A percentile compares a stretch with the other conserved stretches of the same genome.
phyloP scores from a whole-genome alignment of 2,797 vertebrate genomes.

The Chromobotia macracanthus region DNA sequence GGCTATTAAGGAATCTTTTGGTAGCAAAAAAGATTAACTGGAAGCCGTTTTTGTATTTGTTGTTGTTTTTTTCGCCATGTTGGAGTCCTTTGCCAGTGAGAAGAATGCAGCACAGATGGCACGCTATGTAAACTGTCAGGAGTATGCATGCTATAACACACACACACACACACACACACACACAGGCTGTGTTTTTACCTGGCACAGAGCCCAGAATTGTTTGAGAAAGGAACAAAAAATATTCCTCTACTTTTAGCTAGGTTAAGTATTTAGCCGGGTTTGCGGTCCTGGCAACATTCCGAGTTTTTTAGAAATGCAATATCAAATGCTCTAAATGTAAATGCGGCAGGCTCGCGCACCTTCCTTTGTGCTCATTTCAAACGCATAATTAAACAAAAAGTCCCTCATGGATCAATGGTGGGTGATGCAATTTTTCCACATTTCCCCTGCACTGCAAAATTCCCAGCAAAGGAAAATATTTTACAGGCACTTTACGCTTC shows the following conservation, averaged over 20 bases:
- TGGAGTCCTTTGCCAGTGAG: constrained; percentile 45
- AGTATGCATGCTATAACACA: constrained; percentile 56
- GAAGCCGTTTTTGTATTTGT: constrained; percentile 51
- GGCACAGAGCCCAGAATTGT: constrained; percentile 58
- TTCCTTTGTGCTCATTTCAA: constrained; percentile 36
- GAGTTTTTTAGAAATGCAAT: constrained; percentile 22
- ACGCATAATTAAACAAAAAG: constrained; percentile 36
- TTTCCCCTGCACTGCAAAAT: constrained; percentile 14
- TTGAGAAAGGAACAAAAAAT: constrained; percentile 55
- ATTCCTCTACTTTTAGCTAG: constrained; percentile 51
- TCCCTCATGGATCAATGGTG: constrained; percentile 29
- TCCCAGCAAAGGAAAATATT: constrained; percentile 32
- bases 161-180: constrained; percentile 37
- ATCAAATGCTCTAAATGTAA: constrained; percentile 30
- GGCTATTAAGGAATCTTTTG: constrained; percentile 46
- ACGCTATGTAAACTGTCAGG: constrained; percentile 55
- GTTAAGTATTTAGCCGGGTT: constrained; percentile 45
- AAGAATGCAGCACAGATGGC: constrained; percentile 60
- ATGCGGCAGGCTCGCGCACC: constrained; percentile 9
- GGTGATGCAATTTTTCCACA: constrained; percentile 41
- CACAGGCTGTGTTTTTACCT: constrained; percentile 55
- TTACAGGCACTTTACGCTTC: background rate
- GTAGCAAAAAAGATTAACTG: constrained; percentile 32
- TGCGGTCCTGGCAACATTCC: constrained; percentile 11
- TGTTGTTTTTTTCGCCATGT: constrained; percentile 49